Evolutionary conservation across 2,797 vertebrate species (phyloP).

Genomic region (Coranthus polyacanthus): DNA sequence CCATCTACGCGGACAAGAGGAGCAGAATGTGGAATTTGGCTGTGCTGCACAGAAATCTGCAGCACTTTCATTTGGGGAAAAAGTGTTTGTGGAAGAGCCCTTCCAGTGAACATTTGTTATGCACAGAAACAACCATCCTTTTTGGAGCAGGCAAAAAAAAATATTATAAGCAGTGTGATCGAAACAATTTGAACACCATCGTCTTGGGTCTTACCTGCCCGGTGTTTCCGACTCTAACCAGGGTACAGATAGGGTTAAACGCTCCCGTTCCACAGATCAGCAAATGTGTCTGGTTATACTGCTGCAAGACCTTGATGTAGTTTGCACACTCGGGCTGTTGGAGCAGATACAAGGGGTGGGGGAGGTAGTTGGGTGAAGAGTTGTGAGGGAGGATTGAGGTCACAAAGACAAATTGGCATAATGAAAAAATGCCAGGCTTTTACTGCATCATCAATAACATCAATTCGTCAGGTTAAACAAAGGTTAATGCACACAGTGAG

Average conservation of each 20-base stretch:
- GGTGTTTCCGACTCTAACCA: conserved; percentile 88
- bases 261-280: conserved; percentile 95
- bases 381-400: conserved; percentile 2
- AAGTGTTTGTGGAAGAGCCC: neutral
- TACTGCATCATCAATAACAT: conserved; percentile 45
- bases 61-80: neutral
- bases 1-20: neutral
- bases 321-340: conserved; percentile 94
- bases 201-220: conserved; percentile 86
- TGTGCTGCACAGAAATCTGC: neutral
- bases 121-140: neutral
- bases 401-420: conserved; percentile 7
- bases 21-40: neutral
- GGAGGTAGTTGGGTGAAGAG: neutral
- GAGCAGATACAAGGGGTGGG: conserved; percentile 18
- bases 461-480: conserved; percentile 44
- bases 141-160: neutral
- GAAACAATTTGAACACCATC: neutral
- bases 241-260: conserved; percentile 91
- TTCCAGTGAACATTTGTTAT: neutral
- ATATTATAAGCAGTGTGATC: no score
- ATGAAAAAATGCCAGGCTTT: conserved; percentile 37
- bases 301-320: conserved; percentile 93
- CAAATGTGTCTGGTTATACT: conserved; percentile 93
- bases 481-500: conserved; percentile 38